Conservation (phyloP, 2,113 vertebrate species). For the Nerophis lumbriciformis region DNA sequence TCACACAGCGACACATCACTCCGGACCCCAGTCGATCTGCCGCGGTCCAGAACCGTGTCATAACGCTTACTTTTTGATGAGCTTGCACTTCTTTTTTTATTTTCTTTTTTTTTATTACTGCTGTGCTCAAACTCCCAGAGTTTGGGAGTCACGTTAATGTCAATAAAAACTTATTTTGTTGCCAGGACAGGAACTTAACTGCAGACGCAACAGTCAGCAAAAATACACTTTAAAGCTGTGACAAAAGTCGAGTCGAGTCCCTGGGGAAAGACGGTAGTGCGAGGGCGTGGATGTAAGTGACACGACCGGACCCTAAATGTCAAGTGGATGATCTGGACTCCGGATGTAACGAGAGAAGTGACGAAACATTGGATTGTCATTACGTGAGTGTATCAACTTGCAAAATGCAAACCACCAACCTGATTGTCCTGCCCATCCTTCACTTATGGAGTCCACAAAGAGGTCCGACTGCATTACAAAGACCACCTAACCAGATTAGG, state of each 20-base stretch:
- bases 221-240: constrained; percentile 3
- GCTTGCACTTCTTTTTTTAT: neutral
- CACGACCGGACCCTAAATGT: neutral
- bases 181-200: constrained; percentile 2
- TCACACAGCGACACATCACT: too few species aligned
- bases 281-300: neutral
- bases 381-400: constrained; percentile 28
- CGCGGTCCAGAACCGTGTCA: neutral
- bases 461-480: constrained; percentile 49
- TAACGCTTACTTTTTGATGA: neutral
- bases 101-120: neutral
- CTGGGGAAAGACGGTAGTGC: constrained; percentile 3
- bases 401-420: constrained; percentile 13
- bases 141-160: constrained; percentile 8
- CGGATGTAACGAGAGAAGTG: neutral
- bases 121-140: neutral
- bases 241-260: neutral
- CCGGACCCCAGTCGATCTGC: neutral
- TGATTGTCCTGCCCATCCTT: constrained; percentile 16
- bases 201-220: constrained; percentile 3
- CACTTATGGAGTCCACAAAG: constrained; percentile 30
- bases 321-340: neutral
- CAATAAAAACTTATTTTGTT: constrained; percentile 15
- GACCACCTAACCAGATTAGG: constrained; percentile 54
- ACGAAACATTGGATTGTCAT: constrained; percentile 12